phyloP scores from a whole-genome alignment of 2,113 vertebrate genomes.

The Platichthys stellatus region DNA sequence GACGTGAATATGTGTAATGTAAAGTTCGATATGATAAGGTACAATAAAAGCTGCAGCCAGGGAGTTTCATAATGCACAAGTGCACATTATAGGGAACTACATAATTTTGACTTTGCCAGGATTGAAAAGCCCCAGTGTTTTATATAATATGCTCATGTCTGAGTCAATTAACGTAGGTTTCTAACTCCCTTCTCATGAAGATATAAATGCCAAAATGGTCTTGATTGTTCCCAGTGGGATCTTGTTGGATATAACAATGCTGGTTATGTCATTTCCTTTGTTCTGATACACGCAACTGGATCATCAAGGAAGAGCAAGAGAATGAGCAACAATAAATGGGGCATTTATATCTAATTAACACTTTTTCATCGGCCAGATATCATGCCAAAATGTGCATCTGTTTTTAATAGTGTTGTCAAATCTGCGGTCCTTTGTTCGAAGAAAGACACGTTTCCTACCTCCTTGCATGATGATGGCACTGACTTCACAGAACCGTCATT shows the following conservation, averaged over 20 bases:
- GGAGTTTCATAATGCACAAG: slow-evolving; percentile 3
- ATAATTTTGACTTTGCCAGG: slow-evolving; percentile 3
- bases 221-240: slow-evolving; percentile 34
- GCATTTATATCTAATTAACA: not conserved
- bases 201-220: slow-evolving; percentile 23
- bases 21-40: slow-evolving; percentile 22
- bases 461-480: not conserved
- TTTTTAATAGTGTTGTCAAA: not conserved
- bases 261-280: slow-evolving; percentile 6
- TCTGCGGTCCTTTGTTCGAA: not conserved
- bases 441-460: not conserved
- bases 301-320: slow-evolving; percentile 5
- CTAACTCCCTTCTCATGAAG: not conserved
- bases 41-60: slow-evolving; percentile 28
- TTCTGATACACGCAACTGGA: slow-evolving; percentile 6
- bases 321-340: not conserved
- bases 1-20: slow-evolving; percentile 19
- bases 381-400: no score
- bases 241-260: slow-evolving; percentile 11
- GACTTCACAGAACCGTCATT: slow-evolving; percentile 1
- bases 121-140: not conserved
- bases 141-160: slow-evolving; percentile 19
- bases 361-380: not conserved
- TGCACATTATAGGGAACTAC: slow-evolving; percentile 21
- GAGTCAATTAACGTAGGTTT: slow-evolving; percentile 18